Evolutionary conservation across 2,797 vertebrate species (phyloP).

Genomic region (Eupleurogrammus muticus): DNA sequence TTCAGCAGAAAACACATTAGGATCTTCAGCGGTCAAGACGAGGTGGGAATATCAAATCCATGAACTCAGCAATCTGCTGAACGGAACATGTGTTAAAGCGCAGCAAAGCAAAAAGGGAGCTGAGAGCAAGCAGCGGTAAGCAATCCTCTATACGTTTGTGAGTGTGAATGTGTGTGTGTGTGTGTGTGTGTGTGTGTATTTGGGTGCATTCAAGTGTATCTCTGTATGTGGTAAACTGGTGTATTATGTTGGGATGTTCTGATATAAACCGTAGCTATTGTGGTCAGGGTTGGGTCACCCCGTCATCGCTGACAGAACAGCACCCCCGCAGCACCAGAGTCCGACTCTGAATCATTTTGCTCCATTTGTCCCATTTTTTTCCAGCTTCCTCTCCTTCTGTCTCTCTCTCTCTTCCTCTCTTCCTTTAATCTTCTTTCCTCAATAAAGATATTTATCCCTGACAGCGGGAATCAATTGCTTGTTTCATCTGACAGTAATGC

Average conservation of each 20-base stretch:
- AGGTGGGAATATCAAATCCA: constrained; percentile 54
- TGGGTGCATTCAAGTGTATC: constrained; percentile 24
- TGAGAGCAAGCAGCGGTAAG: constrained; percentile 56
- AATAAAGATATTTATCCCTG: constrained; percentile 49
- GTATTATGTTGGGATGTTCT: constrained; percentile 58
- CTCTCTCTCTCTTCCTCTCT: background rate
- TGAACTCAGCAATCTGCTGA: constrained; percentile 68
- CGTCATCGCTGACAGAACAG: constrained; percentile 58
- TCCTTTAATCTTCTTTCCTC: constrained; percentile 31
- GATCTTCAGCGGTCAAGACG: constrained; percentile 42
- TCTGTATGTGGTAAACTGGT: constrained; percentile 43
- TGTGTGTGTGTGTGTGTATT: constrained; percentile 21
- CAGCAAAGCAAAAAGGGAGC: constrained; percentile 59
- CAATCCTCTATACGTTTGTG: constrained; percentile 40
- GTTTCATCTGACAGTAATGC: constrained; percentile 60
- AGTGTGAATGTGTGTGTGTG: constrained; percentile 5
- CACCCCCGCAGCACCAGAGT: constrained; percentile 16
- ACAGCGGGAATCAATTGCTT: constrained; percentile 63
- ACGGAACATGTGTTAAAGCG: constrained; percentile 48
- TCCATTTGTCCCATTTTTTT: background rate
- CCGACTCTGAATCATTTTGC: constrained; percentile 22
- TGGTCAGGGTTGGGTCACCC: constrained; percentile 59
- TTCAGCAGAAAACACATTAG: constrained; percentile 30
- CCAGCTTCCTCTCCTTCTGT: background rate
- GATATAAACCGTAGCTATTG: constrained; percentile 54